Percentiles rank a stretch among this genome's conserved stretches.
These are phyloP conservation scores for Coremacera marginata DNA, from an alignment of 2,888 invertebrate genomes.

Conservation along the genomic window DNA sequence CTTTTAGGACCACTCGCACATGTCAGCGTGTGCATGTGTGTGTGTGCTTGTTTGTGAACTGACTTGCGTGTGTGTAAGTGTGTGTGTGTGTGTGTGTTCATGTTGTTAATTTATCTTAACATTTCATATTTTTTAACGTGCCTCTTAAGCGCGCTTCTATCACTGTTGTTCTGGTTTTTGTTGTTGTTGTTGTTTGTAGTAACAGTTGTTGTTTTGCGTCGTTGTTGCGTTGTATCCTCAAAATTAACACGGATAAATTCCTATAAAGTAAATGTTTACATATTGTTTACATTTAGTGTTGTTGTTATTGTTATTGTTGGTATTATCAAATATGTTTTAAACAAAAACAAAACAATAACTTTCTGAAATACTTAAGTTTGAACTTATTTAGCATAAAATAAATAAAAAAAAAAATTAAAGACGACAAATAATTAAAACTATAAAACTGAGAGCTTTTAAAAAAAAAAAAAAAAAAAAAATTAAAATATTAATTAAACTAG, in stretches of 20 bases:
- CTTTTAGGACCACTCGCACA: conserved; percentile 23
- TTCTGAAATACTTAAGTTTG: not conserved
- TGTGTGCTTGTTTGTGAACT: conserved; percentile 21
- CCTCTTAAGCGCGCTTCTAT: conserved; percentile 40
- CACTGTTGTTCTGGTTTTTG: conserved; percentile 52
- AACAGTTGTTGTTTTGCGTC: conserved; percentile 52
- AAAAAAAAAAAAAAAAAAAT: not conserved
- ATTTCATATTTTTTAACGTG: conserved; percentile 32
- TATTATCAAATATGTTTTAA: not conserved
- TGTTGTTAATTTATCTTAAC: conserved; percentile 20
- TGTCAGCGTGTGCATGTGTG: conserved; percentile 36
- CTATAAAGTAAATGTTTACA: conserved; percentile 57
- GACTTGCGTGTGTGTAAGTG: conserved; percentile 27
- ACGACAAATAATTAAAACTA: not conserved
- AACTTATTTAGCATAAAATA: not conserved
- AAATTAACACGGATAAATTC: conserved; percentile 70
- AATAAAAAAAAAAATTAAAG: not conserved
- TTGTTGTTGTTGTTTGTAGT: conserved; percentile 49
- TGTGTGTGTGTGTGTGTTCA: not conserved
- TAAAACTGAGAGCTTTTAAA: conserved; percentile 1
- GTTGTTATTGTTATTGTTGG: conserved; percentile 11
- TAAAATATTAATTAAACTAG: not conserved
- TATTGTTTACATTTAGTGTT: conserved; percentile 9
- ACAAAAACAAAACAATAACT: conserved; percentile 19
- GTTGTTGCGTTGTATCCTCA: conserved; percentile 62